A percentile compares a stretch with the other conserved stretches of the same genome.
Conservation (phyloP, 53 echinoderm and acorn worm genomes). For the Echinarachnius parma region DNA sequence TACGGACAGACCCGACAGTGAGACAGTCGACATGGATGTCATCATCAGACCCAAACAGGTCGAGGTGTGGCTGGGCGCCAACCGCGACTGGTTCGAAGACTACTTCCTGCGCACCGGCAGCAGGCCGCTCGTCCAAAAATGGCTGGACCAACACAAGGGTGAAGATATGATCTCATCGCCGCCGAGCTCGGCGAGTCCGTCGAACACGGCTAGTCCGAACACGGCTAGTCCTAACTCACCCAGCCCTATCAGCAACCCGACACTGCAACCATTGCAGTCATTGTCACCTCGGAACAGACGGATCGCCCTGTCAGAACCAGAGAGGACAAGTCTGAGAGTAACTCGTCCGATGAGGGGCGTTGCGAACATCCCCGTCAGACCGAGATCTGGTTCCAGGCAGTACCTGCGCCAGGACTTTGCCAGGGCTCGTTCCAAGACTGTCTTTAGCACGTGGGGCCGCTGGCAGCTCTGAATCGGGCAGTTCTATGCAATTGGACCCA, state of each 20-base stretch:
- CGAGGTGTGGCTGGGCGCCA: slow-evolving; percentile 73
- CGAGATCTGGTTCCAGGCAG: slow-evolving; percentile 89
- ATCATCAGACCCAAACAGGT: slow-evolving; percentile 62
- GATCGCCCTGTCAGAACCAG: slow-evolving; percentile 42
- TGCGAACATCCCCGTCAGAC: slow-evolving; percentile 62
- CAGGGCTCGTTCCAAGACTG: slow-evolving; percentile 77
- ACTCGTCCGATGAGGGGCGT: slow-evolving; percentile 62
- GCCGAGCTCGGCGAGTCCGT: slow-evolving; percentile 43
- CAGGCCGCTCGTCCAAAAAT: slow-evolving; percentile 68
- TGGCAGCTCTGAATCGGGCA: slow-evolving; percentile 31
- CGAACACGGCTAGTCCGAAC: slow-evolving; percentile 41
- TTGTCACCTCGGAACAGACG: slow-evolving; percentile 40
- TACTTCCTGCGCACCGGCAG: slow-evolving; percentile 73
- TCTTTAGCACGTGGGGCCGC: slow-evolving; percentile 94
- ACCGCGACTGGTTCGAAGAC: slow-evolving; percentile 94
- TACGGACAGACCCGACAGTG: slow-evolving; percentile 16
- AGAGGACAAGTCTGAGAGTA: slow-evolving; percentile 63
- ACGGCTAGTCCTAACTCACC: too few species aligned
- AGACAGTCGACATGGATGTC: slow-evolving; percentile 27
- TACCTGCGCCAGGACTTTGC: slow-evolving; percentile 97
- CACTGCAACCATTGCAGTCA: slow-evolving; percentile 17
- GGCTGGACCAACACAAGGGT: slow-evolving; percentile 66
- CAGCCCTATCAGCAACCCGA: slow-evolving; percentile 13
- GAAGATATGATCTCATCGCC: slow-evolving; percentile 39
- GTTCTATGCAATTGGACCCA: slow-evolving; percentile 52